Evolutionary conservation across 2,888 invertebrate species (phyloP).

Genomic region (Eumacrocentrus americanus): DNA sequence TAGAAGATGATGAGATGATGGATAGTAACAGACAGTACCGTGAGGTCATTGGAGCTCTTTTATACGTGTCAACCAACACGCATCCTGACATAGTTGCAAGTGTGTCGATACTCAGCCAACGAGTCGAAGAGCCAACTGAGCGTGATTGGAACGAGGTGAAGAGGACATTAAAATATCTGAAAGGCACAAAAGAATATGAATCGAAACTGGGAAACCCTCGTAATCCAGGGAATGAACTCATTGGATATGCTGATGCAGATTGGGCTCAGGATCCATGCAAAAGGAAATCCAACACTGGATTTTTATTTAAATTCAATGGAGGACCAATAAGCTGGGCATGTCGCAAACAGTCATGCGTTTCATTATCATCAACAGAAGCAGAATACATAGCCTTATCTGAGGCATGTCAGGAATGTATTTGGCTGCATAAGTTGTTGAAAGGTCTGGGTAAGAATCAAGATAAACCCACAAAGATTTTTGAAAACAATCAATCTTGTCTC

Average conservation of each 20-base stretch:
- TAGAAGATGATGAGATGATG: background rate
- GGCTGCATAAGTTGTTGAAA: too few species aligned
- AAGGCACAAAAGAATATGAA: constrained; percentile 33
- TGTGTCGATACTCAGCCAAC: constrained; percentile 42
- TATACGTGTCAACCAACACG: constrained; percentile 37
- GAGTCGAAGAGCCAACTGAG: constrained; percentile 37
- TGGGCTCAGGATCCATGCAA: constrained; percentile 46
- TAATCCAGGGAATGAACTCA: constrained; percentile 23
- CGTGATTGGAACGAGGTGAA: constrained; percentile 46
- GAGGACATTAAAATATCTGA: constrained; percentile 41
- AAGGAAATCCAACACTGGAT: constrained; percentile 49
- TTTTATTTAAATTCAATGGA: constrained; percentile 37
- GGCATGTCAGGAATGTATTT: too few species aligned
- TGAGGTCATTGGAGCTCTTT: constrained; percentile 33
- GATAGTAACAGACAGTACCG: constrained; percentile 28
- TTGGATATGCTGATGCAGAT: constrained; percentile 50
- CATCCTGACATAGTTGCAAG: constrained; percentile 37
- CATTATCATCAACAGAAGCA: constrained; percentile 40
- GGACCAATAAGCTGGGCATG: constrained; percentile 44
- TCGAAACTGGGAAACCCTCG: constrained; percentile 23
- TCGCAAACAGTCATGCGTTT: constrained; percentile 42
- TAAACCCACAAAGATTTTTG: too few species aligned
- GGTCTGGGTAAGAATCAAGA: too few species aligned
- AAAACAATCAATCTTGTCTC: too few species aligned
- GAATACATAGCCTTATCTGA: constrained; percentile 41